A percentile compares a stretch with the other conserved stretches of the same genome.
phyloP scores from a whole-genome alignment of 2,888 invertebrate species.

The Drosophila greeni region DNA sequence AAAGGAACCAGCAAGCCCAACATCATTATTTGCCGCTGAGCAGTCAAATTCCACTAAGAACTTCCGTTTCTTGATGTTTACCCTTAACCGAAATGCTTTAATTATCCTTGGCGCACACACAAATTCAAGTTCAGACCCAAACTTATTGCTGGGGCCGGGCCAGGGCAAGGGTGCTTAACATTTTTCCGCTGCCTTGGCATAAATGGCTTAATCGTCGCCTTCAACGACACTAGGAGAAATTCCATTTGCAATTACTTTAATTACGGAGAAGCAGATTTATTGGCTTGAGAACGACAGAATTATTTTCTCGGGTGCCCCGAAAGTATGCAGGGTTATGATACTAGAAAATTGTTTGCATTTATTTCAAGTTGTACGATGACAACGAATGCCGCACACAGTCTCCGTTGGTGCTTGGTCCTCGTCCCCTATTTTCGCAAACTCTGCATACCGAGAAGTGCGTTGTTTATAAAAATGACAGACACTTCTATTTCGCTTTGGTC shows the following conservation, averaged over 20 bases:
- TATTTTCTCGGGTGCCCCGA: slow-evolving; percentile 13
- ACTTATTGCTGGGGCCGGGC: slow-evolving; percentile 1
- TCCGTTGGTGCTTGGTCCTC: not conserved
- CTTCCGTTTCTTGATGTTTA: slow-evolving; percentile 42
- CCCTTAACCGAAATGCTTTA: slow-evolving; percentile 59
- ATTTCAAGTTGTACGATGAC: slow-evolving; percentile 68
- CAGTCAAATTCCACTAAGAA: slow-evolving; percentile 34
- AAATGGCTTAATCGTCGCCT: slow-evolving; percentile 68
- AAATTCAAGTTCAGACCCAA: slow-evolving; percentile 48
- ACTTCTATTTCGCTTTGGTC: slow-evolving; percentile 67
- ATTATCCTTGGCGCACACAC: slow-evolving; percentile 47
- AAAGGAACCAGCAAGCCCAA: slow-evolving; percentile 2
- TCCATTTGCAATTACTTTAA: slow-evolving; percentile 69
- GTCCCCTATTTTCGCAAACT: slow-evolving; percentile 13
- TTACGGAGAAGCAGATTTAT: slow-evolving; percentile 48
- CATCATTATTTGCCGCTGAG: slow-evolving; percentile 42
- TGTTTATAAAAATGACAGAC: slow-evolving; percentile 74
- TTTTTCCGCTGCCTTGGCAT: slow-evolving; percentile 68
- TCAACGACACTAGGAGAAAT: slow-evolving; percentile 41
- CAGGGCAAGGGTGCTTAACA: slow-evolving; percentile 50
- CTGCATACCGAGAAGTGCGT: slow-evolving; percentile 59
- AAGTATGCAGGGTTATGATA: slow-evolving; percentile 59
- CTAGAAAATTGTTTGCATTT: slow-evolving; percentile 71
- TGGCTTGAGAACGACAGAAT: slow-evolving; percentile 21
- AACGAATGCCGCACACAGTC: slow-evolving; percentile 59